Base-by-base conservation (phyloP, 37 sponge, comb jelly and placozoan species). In the Crambe crambe region DNA sequence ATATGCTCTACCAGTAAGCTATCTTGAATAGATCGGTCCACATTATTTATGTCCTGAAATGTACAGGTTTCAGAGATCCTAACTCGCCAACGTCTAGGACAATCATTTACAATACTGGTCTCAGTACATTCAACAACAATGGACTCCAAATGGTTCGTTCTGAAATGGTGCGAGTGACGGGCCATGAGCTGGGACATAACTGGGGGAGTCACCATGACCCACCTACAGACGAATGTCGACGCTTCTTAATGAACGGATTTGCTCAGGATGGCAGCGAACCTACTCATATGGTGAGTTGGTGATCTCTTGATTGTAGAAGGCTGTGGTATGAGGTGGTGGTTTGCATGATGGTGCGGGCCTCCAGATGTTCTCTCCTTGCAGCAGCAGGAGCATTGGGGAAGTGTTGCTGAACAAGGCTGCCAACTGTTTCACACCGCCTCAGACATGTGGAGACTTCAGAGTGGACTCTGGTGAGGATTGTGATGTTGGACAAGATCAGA, bases 131-230 rank as follows among this genome's bases (percentile, higher is more conserved):
- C 63, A 77, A 26, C 22, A 63, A 21, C 35, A 29, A 40, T 56
- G 70, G 72, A 0, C 36, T 25, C 2, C 30, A 37, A 1, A 54
- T 85, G 43, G 40, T 85, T 32, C 37, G 40, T 26, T 56, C 41
- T 2, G 80, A 80, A 70, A 38, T 54, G 61, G 42, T 76, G 0
- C 76, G 70, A 42, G 81, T 80, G 12, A 75, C 61, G 0, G 76
- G 61, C 3, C 85, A 85, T 76, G 85, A 77, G 77, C 37, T 91
- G 18, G 92, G 92, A 22, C 92, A 91, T 59, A 86, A 79, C 75
- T 91, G 92, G 92, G 92, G 92, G n/a, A 86, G 87, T 57, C 76
- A 77, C 29, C 92, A 91, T 64, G 92, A 91, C 79, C 86, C 90
- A 63, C 38, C 57, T n/a, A 22, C 64, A 65, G n/a, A 69, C 51